These are phyloP conservation scores for Sorex maritimensis DNA, from an alignment of 2,797 vertebrate species.

Conservation along the genomic window DNA sequence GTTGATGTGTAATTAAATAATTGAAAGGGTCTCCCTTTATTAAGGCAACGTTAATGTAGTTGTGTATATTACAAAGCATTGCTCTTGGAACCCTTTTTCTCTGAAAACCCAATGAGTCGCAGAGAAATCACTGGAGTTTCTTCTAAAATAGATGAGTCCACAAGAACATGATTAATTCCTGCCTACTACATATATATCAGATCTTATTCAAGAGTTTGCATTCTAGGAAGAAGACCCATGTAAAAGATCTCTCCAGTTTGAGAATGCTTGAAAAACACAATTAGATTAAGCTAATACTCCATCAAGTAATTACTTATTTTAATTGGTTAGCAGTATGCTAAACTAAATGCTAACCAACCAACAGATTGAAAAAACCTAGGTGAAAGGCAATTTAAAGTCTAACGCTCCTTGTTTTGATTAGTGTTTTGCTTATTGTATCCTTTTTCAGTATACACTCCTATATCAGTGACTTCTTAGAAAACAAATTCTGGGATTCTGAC, in stretches of 20 bases:
- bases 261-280: constrained; percentile 56
- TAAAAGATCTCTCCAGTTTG: constrained; percentile 36
- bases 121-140: constrained; percentile 51
- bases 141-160: constrained; percentile 60
- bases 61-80: constrained; percentile 12
- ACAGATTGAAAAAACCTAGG: constrained; percentile 1
- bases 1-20: constrained; percentile 59
- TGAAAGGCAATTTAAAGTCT: background rate
- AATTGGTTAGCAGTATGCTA: constrained; percentile 14
- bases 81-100: constrained; percentile 60
- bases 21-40: constrained; percentile 60
- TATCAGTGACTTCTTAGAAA: background rate
- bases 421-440: background rate
- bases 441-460: background rate
- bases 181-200: background rate
- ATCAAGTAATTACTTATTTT: constrained; percentile 56
- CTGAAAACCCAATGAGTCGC: constrained; percentile 13
- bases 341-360: constrained; percentile 54
- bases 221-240: constrained; percentile 34
- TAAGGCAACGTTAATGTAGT: constrained; percentile 39
- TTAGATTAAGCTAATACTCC: constrained; percentile 24
- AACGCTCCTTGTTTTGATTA: background rate
- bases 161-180: constrained; percentile 36
- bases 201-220: constrained; percentile 47
- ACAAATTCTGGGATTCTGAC: background rate